These are phyloP conservation scores for Syrrhaptes paradoxus DNA, from an alignment of 2,113 vertebrate genomes.

Conservation along the genomic window DNA sequence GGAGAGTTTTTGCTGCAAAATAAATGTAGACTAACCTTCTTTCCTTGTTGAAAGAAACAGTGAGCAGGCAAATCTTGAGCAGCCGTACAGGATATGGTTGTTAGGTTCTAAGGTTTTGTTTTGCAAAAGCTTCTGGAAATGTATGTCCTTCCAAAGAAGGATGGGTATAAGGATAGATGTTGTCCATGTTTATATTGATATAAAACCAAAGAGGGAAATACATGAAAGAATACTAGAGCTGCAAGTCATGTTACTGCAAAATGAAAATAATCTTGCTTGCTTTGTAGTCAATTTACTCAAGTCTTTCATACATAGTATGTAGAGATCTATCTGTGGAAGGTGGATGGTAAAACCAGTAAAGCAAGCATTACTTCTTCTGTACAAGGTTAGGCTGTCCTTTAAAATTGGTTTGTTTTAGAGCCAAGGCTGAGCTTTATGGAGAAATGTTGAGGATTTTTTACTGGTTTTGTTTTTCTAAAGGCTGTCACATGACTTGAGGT, in stretches of 20 bases:
- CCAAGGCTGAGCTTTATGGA: not conserved
- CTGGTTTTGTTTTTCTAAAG: not conserved
- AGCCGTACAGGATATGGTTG: not conserved
- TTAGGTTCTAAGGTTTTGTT: not conserved
- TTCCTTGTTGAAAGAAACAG: not conserved
- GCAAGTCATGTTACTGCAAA: not conserved
- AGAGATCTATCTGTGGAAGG: not conserved
- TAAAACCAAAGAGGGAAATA: not conserved
- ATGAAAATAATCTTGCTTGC: not conserved
- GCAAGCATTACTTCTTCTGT: not conserved
- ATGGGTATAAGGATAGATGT: not conserved
- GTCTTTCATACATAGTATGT: not conserved
- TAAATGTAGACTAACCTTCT: not conserved
- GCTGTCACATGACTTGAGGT: not conserved
- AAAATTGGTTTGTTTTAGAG: not conserved
- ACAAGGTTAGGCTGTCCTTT: not conserved
- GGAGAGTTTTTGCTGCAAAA: not conserved
- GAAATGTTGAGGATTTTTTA: not conserved
- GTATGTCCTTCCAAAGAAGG: not conserved
- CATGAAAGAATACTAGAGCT: not conserved
- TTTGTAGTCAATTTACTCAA: not conserved
- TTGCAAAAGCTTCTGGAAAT: not conserved
- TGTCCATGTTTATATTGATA: not conserved
- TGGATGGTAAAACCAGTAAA: not conserved
- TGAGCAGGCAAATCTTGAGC: not conserved